phyloP scores from a whole-genome alignment of 2,113 vertebrate species.

The Seriola rivoliana region DNA sequence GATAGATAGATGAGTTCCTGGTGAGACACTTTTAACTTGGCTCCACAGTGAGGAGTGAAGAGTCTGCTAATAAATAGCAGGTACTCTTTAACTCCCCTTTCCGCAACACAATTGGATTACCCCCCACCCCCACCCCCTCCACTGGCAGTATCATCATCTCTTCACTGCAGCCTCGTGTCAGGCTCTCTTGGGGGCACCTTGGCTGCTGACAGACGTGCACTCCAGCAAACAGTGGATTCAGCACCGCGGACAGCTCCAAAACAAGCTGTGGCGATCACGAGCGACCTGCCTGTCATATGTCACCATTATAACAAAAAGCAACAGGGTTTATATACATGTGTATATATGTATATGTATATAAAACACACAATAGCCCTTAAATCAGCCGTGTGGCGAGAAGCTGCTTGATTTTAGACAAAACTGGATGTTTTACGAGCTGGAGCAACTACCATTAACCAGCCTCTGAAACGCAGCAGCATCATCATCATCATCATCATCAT shows the following conservation, averaged over 20 bases:
- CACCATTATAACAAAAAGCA: background rate
- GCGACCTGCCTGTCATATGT: conserved; percentile 30
- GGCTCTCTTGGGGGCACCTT: conserved; percentile 70
- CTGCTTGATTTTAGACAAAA: background rate
- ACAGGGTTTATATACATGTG: background rate
- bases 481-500: conserved; percentile 3
- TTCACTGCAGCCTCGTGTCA: conserved; percentile 45
- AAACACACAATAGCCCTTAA: background rate
- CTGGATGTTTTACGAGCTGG: conserved; percentile 23
- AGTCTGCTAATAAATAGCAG: conserved; percentile 66
- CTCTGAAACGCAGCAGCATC: background rate
- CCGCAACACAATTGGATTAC: conserved; percentile 66
- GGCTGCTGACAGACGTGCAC: conserved; percentile 64
- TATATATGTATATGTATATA: no score
- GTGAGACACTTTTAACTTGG: conserved; percentile 12
- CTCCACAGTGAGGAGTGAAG: conserved; percentile 22
- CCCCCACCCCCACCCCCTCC: conserved; percentile 11
- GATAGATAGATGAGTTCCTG: background rate
- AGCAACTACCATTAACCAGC: conserved; percentile 21
- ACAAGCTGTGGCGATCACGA: conserved; percentile 17
- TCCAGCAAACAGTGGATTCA: conserved; percentile 64
- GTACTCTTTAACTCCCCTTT: conserved; percentile 44
- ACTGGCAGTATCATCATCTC: conserved; percentile 54
- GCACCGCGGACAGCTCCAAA: conserved; percentile 78
- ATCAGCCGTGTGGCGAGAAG: background rate